Evolutionary conservation across 2,113 vertebrate species (phyloP).

Genomic region (Arothron firmamentum): DNA sequence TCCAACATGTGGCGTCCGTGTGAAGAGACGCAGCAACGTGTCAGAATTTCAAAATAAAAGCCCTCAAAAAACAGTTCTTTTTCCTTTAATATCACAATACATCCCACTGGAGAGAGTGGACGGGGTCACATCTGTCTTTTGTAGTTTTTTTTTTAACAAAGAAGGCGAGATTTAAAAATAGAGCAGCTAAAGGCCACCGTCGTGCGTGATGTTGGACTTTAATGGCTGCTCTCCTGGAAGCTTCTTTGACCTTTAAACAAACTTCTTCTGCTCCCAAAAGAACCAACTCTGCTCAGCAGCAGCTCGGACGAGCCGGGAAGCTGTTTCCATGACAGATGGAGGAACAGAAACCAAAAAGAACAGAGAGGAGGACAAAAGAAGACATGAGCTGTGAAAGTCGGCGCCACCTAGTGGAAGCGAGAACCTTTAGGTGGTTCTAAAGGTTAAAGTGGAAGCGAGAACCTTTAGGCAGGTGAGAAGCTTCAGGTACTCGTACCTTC

Average conservation of each 20-base stretch:
- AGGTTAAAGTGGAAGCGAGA: background rate
- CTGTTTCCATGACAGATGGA: background rate
- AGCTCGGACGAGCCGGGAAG: background rate
- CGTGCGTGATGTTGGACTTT: background rate
- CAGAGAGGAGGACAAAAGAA: background rate
- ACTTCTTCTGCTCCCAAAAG: background rate
- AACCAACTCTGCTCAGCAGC: no score
- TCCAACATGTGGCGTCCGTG: no score
- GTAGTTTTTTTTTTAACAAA: background rate
- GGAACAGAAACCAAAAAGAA: no score
- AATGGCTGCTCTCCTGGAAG: background rate
- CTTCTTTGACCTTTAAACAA: slow-evolving; percentile 23
- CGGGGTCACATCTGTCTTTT: no score
- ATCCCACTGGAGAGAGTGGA: background rate
- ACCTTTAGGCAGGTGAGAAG: background rate
- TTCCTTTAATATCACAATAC: no score
- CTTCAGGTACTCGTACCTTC: slow-evolving; percentile 73
- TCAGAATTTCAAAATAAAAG: background rate
- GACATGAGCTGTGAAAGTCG: background rate
- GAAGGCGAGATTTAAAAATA: slow-evolving; percentile 9
- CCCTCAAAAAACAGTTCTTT: background rate
- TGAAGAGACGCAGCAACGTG: no score
- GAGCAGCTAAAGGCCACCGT: slow-evolving; percentile 9
- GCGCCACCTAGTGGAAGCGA: background rate
- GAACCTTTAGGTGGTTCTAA: background rate